phyloP scores from a whole-genome alignment of 2,888 invertebrate genomes.

The Seladonia tumulorum region DNA sequence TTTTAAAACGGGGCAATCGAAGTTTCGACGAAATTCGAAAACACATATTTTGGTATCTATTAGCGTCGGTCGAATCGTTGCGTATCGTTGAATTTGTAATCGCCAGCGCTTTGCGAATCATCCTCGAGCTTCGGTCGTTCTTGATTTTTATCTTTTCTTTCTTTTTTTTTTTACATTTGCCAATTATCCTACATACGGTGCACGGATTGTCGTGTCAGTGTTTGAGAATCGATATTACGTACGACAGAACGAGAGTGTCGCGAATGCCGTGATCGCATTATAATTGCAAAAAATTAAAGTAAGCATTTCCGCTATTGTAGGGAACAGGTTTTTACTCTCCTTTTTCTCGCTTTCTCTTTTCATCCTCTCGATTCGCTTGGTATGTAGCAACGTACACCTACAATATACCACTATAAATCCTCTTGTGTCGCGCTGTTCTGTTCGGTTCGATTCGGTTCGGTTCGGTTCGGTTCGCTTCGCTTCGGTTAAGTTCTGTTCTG shows the following conservation, averaged over 20 bases:
- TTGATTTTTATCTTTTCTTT: background rate
- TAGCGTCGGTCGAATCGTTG: background rate
- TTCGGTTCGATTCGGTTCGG: too few relatives aligned
- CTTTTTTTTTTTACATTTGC: background rate
- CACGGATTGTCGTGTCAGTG: background rate
- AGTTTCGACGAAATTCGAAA: background rate
- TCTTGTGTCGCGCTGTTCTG: constrained; percentile 7
- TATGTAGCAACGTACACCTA: constrained; percentile 27
- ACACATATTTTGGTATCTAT: background rate
- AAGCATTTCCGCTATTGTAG: constrained; percentile 50
- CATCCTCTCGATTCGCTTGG: constrained; percentile 41
- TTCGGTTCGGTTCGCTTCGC: too few relatives aligned
- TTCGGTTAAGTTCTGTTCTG: too few relatives aligned
- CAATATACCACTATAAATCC: constrained; percentile 40
- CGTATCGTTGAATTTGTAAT: background rate
- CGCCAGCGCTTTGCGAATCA: background rate
- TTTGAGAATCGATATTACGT: background rate
- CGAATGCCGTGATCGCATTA: background rate
- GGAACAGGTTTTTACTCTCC: constrained; percentile 39
- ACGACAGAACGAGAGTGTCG: background rate
- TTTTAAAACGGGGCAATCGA: background rate
- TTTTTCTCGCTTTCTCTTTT: constrained; percentile 54
- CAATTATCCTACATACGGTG: background rate
- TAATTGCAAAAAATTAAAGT: constrained; percentile 46
- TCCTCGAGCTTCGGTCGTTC: too few relatives aligned